Evolutionary conservation across 2,888 invertebrate genomes (phyloP), one percentile per base, ranked within the genome.

Genomic region (Oxytorus armatus): DNA sequence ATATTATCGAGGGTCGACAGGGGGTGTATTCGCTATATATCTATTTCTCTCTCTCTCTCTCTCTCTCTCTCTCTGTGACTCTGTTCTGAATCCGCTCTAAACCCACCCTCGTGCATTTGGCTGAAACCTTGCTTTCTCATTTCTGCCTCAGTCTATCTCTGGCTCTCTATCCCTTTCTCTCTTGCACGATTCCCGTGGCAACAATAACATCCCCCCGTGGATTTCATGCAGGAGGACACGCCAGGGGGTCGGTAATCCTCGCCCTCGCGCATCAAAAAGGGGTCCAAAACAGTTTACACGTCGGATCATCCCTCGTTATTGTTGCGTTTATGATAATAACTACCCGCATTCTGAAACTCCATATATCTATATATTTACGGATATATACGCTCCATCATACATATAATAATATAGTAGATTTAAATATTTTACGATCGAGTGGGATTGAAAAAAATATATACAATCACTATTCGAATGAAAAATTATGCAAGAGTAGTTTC

Each of bases 261-360:
- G 84, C 87, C 87, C 89, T 88, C 87, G 85, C 85, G 72, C 85
- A 47, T 77, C 76, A 63, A 68, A 78, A 84, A 83, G 85, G 85
- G 84, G 85, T 85, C 86, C 87, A 86, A 85, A 88, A 88, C 88
- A 88, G 91, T 91, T 91, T 92, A 90, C 91, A 91, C 88, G 89
- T 82, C 89, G 90, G 92, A 91, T 91, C 89, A 91, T 91, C 91
- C 91, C 90, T 91, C 90, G 91, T 91, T 91, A 92, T 92, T 92
- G 91, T 91, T 92, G 87, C 91, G 87, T 90, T 91, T 91, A 90
- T 91, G 89, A 91, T 91, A 91, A 91, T 91, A 91, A 74, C 78
- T 70, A 74, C 78, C 81, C 81, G 70, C 78, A 51, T 73, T 55
- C 39, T 44, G 18, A 77, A 78, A 72, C 66, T 77, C 53, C 39